These are phyloP conservation scores for Sarcophaga caerulescens DNA, from an alignment of 2,888 invertebrate species.

Conservation along the genomic window DNA sequence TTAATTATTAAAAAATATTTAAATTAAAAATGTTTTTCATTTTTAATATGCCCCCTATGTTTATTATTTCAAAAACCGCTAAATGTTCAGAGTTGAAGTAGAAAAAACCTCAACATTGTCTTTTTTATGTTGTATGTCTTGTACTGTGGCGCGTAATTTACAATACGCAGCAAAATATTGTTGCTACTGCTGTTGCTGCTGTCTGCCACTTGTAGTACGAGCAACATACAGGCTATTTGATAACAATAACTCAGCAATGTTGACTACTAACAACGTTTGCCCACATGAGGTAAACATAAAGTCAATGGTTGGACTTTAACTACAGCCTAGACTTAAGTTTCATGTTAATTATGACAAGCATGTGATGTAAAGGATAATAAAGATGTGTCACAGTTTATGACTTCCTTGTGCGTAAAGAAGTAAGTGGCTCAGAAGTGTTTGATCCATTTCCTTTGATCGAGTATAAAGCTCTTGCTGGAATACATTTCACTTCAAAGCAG, in stretches of 20 bases:
- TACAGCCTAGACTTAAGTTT: background rate
- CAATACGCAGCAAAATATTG: constrained; percentile 49
- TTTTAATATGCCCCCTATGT: background rate
- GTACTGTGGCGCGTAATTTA: constrained; percentile 55
- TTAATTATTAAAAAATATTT: no score
- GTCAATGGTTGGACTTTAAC: background rate
- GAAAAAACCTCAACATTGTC: constrained; percentile 45
- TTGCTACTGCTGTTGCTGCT: constrained; percentile 39
- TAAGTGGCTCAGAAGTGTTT: no score
- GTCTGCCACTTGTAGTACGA: constrained; percentile 2
- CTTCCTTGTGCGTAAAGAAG: no score
- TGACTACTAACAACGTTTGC: background rate
- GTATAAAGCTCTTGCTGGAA: no score
- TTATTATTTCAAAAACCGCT: background rate
- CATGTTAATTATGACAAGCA: no score
- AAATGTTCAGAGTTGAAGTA: constrained; percentile 7
- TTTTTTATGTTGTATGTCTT: constrained; percentile 38
- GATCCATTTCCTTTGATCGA: no score
- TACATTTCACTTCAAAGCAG: no score
- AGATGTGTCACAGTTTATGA: no score
- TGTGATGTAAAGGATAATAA: no score
- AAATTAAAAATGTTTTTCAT: no score
- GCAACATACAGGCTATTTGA: background rate
- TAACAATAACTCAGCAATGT: background rate
- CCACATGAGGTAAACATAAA: no score